Conservation (phyloP, 2,888 invertebrate species). For the Beris chalybata region DNA sequence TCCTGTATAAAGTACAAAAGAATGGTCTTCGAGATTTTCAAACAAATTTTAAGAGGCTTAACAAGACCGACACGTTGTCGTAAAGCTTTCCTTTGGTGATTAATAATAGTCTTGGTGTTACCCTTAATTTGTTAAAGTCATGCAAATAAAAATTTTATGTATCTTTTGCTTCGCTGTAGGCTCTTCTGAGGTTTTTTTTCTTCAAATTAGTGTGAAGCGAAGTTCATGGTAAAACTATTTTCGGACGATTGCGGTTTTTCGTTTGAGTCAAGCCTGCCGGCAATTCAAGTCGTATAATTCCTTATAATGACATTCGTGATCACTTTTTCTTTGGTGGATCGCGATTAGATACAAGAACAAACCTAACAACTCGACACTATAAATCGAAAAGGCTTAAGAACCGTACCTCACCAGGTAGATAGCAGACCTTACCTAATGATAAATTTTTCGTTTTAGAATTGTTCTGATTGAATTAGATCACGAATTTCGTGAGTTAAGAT, state of each 20-base stretch:
- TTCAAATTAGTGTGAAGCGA: not conserved
- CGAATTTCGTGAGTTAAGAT: conserved; percentile 4
- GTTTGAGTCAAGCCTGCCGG: no score
- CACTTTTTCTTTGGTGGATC: no score
- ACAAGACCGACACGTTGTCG: not conserved
- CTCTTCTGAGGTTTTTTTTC: not conserved
- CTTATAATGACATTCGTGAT: no score
- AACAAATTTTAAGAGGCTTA: conserved; percentile 4
- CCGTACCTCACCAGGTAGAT: not conserved
- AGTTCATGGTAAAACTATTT: no score
- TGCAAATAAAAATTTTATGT: no score
- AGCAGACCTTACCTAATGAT: not conserved
- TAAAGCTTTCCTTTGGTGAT: not conserved
- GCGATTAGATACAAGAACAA: no score
- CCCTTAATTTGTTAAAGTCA: no score
- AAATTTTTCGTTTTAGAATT: conserved; percentile 1
- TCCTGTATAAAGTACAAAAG: not conserved
- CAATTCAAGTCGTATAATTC: no score
- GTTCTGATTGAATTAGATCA: conserved; percentile 16
- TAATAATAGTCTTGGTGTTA: not conserved
- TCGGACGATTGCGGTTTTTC: no score
- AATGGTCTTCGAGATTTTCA: not conserved
- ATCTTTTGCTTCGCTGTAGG: not conserved
- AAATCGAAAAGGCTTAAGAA: no score
- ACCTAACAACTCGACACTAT: no score